Conservation (phyloP, 2,113 vertebrate genomes). For the Columba livia region DNA sequence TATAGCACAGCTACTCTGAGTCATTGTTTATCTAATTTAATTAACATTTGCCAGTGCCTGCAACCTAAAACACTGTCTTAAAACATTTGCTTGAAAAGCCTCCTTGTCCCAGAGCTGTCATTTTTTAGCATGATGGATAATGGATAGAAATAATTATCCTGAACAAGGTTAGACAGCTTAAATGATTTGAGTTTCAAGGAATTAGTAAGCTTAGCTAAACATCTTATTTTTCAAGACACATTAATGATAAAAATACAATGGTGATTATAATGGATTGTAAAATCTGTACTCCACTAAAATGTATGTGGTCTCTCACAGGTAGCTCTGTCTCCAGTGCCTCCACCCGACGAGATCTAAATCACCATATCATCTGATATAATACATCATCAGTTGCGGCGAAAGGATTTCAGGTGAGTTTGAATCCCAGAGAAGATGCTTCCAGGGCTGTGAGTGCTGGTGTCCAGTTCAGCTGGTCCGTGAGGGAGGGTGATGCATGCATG, state of each 20-base stretch:
- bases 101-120: slow-evolving; percentile 79
- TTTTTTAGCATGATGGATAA: slow-evolving; percentile 80
- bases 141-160: slow-evolving; percentile 80
- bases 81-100: slow-evolving; percentile 81
- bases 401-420: slow-evolving; percentile 75
- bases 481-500: fast-evolving
- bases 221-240: slow-evolving; percentile 73
- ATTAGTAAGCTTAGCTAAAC: slow-evolving; percentile 76
- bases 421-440: slow-evolving; percentile 66
- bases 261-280: slow-evolving; percentile 11
- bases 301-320: slow-evolving; percentile 57
- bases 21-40: slow-evolving; percentile 83
- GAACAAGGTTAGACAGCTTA: slow-evolving; percentile 77
- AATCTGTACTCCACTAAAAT: background rate
- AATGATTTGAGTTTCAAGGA: slow-evolving; percentile 78
- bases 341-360: slow-evolving; percentile 73
- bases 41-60: slow-evolving; percentile 77
- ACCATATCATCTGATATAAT: slow-evolving; percentile 42
- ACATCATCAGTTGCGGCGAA: slow-evolving; percentile 63
- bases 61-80: slow-evolving; percentile 80
- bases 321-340: slow-evolving; percentile 69
- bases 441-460: slow-evolving; percentile 57
- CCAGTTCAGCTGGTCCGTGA: background rate
- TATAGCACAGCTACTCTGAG: slow-evolving; percentile 71
- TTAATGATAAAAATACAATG: slow-evolving; percentile 41